A percentile compares a stretch with the other conserved stretches of the same genome.
Evolutionary conservation across 1,140 invertebrate genomes (phyloP).

Genomic region (Drosophila lini): DNA sequence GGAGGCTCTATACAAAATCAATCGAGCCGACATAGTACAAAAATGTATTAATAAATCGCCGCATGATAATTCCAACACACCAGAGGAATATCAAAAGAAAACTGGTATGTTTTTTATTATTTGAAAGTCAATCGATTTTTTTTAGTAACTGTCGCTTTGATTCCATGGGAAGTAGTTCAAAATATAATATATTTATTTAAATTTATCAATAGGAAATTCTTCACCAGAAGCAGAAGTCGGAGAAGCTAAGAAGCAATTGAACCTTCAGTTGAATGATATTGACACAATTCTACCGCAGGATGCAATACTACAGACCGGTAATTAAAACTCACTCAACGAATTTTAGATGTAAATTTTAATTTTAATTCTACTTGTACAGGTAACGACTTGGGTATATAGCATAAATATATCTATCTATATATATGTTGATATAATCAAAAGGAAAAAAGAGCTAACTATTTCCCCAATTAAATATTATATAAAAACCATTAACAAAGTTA

Average conservation of each 20-base stretch:
- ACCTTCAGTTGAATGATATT: neutral
- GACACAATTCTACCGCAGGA: neutral
- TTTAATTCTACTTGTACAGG: neutral
- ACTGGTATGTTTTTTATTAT: neutral
- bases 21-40: slow-evolving; percentile 91
- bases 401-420: neutral
- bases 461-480: neutral
- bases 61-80: slow-evolving; percentile 85
- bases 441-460: neutral
- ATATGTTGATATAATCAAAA: neutral
- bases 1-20: slow-evolving; percentile 93
- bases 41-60: slow-evolving; percentile 92
- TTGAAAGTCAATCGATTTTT: neutral
- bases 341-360: neutral
- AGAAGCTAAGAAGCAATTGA: neutral
- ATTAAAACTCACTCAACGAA: neutral
- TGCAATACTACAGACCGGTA: neutral
- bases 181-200: neutral
- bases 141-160: neutral
- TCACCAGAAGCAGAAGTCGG: neutral
- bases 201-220: slow-evolving; percentile 1
- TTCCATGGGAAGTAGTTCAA: neutral
- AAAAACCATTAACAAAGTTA: neutral
- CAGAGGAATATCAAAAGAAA: neutral
- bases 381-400: slow-evolving; percentile 1